phyloP scores from a whole-genome alignment of 2,797 vertebrate species.

The Fundulus diaphanus region DNA sequence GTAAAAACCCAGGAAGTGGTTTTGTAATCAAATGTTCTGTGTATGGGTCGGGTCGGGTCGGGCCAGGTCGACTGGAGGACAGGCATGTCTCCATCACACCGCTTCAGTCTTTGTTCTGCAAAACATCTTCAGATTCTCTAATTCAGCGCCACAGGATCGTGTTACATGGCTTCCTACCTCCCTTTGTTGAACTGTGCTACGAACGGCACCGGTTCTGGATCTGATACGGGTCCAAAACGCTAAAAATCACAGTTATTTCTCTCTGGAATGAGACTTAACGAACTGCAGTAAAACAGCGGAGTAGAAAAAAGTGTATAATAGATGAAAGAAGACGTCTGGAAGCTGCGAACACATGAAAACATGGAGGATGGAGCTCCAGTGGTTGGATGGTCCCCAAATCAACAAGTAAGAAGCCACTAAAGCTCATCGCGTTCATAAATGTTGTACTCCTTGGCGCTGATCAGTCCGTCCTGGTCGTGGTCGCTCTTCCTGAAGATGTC shows the following conservation, averaged over 20 bases:
- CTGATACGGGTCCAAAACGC: not conserved
- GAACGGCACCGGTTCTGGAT: not conserved
- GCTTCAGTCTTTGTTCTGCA: not conserved
- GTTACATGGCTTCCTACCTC: not conserved
- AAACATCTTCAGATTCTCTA: too few relatives aligned
- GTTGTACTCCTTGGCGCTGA: constrained; percentile 94
- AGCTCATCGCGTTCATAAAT: constrained; percentile 94
- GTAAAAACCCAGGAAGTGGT: not conserved
- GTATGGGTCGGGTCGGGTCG: too few relatives aligned
- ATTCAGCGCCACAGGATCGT: not conserved
- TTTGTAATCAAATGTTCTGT: not conserved
- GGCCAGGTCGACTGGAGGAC: too few relatives aligned
- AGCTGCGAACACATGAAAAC: not conserved
- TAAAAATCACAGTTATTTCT: not conserved
- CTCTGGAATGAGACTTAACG: not conserved
- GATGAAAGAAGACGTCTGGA: not conserved
- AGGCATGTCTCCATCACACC: too few relatives aligned
- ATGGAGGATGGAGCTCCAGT: too few relatives aligned
- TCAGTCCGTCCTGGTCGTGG: constrained; percentile 85
- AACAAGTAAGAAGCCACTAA: constrained; percentile 64
- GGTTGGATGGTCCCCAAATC: not conserved
- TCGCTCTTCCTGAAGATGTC: constrained; percentile 95
- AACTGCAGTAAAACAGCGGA: not conserved
- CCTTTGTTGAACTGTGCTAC: not conserved
- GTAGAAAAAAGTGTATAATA: not conserved